Conservation (phyloP, 2,888 invertebrate genomes). For the Limenitis camilla region DNA sequence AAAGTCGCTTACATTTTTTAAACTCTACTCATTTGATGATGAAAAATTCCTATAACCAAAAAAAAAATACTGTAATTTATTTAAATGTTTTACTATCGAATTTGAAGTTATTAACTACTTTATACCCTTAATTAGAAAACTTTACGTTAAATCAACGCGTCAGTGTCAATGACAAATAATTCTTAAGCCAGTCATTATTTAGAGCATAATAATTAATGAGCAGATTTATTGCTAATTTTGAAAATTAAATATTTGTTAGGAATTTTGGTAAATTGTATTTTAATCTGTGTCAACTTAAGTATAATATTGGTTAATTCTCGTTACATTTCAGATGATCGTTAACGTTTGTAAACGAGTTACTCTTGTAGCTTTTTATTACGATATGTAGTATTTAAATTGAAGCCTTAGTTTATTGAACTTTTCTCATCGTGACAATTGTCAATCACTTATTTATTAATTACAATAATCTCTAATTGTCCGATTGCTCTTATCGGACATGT, state of each 20-base stretch:
- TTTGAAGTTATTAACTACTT: no score
- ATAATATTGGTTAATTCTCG: conserved; percentile 43
- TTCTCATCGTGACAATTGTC: background rate
- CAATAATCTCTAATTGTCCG: conserved; percentile 48
- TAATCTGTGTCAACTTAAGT: conserved; percentile 7
- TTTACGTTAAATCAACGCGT: no score
- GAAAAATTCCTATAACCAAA: no score
- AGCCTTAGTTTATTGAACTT: no score
- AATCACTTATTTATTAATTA: conserved; percentile 32
- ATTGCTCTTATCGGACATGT: conserved; percentile 61
- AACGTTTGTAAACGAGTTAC: conserved; percentile 8
- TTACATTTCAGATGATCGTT: conserved; percentile 4
- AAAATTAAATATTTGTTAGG: conserved; percentile 4
- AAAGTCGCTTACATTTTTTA: no score
- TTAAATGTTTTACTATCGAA: no score
- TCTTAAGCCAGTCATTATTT: conserved; percentile 10
- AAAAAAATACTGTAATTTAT: no score
- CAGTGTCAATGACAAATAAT: background rate
- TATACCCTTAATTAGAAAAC: no score
- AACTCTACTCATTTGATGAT: no score
- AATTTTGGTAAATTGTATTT: background rate
- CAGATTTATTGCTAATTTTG: conserved; percentile 1
- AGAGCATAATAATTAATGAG: conserved; percentile 8
- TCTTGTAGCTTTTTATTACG: no score
- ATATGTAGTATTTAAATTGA: no score